Evolutionary conservation across 2,797 vertebrate genomes (phyloP), one percentile per base, ranked within the genome.

Genomic region (Gobionotothen gibberifrons): DNA sequence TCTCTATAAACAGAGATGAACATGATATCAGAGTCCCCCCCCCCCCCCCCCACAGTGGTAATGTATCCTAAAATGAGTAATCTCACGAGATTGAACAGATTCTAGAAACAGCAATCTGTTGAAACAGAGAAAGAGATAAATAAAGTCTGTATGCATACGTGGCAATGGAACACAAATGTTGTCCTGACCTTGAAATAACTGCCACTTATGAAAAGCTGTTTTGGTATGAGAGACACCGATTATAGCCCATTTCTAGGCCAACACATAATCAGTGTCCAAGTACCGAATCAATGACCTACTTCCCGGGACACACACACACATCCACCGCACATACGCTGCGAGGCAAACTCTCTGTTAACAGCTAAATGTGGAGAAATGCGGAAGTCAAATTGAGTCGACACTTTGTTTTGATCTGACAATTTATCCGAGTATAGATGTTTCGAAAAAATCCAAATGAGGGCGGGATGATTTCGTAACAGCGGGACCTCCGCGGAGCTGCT

Each of bases 231-330:
- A 91, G 86, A 90, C 88, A 89, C 90, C 73, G 93, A 91, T 93
- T 92, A 92, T 87, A 92, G 90, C 90, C 84, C 89, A 90, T 91
- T 93, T 94, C 92, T 93, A 92, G 92, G 93, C 87, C 93, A 93
- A 85, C 89, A 86, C 90, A 90, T 90, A 93, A 94, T 94, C 90
- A 91, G 82, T 88, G 91, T 92, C 90, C 87, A 93, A 90, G 92
- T 92, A 93, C 89, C 87, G 93, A 92, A 94, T 93, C 93, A 94
- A 92, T 93, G 93, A 94, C 93, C 93, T 94, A 93, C 91, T 94
- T 94, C 84, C 52, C 44, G 72, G 83, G 82, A 40, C 83, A 67
- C 68, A 85, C 81, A 85, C 81, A 82, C 76, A 88, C 46, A 84
- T 61, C 68, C 74, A 79, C 54, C 32, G 81, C 76, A 86, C 84